Evolutionary conservation across 2,888 invertebrate genomes (phyloP), one percentile per base, ranked within the genome.

Genomic region (Piscicola geometra): DNA sequence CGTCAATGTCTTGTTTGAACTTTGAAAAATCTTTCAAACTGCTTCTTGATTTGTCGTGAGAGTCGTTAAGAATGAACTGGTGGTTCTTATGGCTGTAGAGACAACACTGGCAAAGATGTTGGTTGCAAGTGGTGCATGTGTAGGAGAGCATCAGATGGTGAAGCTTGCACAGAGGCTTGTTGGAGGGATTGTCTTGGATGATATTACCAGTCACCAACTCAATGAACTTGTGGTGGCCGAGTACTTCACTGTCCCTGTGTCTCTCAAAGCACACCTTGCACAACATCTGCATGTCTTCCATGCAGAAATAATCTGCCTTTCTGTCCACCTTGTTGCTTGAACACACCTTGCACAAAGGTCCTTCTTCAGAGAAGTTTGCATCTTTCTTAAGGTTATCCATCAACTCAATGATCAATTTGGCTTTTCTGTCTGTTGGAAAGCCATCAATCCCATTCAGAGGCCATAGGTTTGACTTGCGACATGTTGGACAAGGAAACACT

Each of bases 341-440:
- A 25, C 60, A 56, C 25, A 25, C 60, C n/a, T 25, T 56, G 25
- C 60, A 56, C 3, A 56, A 3, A 3, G 60, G 60, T 5, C 60
- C 25, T 21, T 56, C 60, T 15, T 21, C 60, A 56, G 25, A 3
- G n/a, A 3, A 3, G n/a, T 21, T 18, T 21, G 60, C 15, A 25
- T 5, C 25, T 5, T 56, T n/a, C n/a, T 56, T 56, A 3, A 56
- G n/a, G 25, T 56, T 56, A 15, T 56, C 60, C 60, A 56, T 56
- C 25, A 56, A n/a, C 3, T 56, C 60, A 5, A 56, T 9, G n/a
- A 56, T 56, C 25, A 56, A 25, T n/a, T 56, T 56, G n/a, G 25
- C 60, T 56, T 56, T 56, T 21, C 60, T 18, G 25, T 56, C 60
- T 25, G 60, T 56, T 56, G 60, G 60, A 56, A 56, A 56, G 5